Evolutionary conservation across 2,888 invertebrate genomes (phyloP), one percentile per base, ranked within the genome.

Genomic region (Cinara cedri): DNA sequence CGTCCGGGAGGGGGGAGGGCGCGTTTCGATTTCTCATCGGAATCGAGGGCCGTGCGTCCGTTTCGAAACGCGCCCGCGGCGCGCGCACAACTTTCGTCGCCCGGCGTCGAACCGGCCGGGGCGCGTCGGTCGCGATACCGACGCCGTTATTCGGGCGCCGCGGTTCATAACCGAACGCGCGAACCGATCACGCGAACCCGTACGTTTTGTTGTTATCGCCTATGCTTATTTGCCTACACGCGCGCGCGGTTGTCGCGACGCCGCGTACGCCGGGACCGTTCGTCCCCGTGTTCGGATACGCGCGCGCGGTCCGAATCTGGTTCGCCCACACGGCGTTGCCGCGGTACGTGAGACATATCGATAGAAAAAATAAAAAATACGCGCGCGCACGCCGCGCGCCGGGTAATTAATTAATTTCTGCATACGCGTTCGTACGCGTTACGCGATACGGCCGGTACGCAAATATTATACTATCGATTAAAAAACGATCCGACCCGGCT

Each of bases 361-460:
- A 46, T 46, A 46, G 2, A 46, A 13, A 26, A 24, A 19, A 19
- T 21, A 34, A 34, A 21, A 70, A 68, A 16, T 26, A 55, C 57
- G n/a, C n/a, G n/a, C n/a, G n/a, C n/a, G n/a, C n/a, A n/a, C n/a
- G n/a, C n/a, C 62, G 34, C 34, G 49, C 60, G 14, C 66, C 24
- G 49, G 46, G 26, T 60, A 76, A 68, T 76, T 76, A 76, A 76
- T 68, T 76, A 68, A 68, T 26, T 68, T 68, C 55, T 75, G 55
- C 57, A 46, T 46, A 42, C 14, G n/a, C 51, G 8, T 63, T n/a
- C 9, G n/a, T n/a, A n/a, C n/a, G n/a, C n/a, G n/a, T n/a, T n/a
- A n/a, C n/a, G n/a, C n/a, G n/a, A n/a, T n/a, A n/a, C n/a, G n/a
- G n/a, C n/a, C 57, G 26, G 19, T 13, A 13, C 24, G 10, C 9